A percentile compares a stretch with the other conserved stretches of the same genome.
Conservation (phyloP, 2,888 invertebrate species). For the Cheilosia urbana region DNA sequence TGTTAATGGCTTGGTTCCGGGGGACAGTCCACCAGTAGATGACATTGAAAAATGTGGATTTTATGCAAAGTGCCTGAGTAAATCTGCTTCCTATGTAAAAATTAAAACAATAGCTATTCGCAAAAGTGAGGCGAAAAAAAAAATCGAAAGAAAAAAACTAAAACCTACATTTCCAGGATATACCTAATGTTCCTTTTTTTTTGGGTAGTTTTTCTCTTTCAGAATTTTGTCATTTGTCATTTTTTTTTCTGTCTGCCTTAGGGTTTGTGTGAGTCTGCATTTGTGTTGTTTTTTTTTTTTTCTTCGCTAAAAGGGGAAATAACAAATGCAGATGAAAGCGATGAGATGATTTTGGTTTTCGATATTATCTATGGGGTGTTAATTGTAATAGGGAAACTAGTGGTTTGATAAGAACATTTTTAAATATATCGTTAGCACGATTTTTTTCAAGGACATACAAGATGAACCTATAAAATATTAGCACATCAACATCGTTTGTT, state of each 20-base stretch:
- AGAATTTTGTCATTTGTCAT: constrained; percentile 66
- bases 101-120: constrained; percentile 67
- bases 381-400: too few species aligned
- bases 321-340: neutral
- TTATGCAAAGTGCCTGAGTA: constrained; percentile 80
- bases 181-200: constrained; percentile 44
- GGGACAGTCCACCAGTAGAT: constrained; percentile 76
- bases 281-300: neutral
- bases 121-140: constrained; percentile 20
- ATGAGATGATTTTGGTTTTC: too few species aligned
- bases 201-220: constrained; percentile 40
- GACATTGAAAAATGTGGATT: constrained; percentile 83
- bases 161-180: constrained; percentile 54
- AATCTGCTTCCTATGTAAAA: constrained; percentile 70
- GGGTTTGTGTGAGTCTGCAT: neutral
- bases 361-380: too few species aligned
- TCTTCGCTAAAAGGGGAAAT: neutral
- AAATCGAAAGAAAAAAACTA: constrained; percentile 1
- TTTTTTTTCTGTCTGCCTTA: constrained; percentile 16
- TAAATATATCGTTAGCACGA: too few species aligned
- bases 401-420: too few species aligned
- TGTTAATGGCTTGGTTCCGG: constrained; percentile 4
- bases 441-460: too few species aligned
- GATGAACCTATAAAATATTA: too few species aligned
- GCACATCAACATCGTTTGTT: too few species aligned